Evolutionary conservation across 2,113 vertebrate species (phyloP).

Genomic region (Brachyistius frenatus): DNA sequence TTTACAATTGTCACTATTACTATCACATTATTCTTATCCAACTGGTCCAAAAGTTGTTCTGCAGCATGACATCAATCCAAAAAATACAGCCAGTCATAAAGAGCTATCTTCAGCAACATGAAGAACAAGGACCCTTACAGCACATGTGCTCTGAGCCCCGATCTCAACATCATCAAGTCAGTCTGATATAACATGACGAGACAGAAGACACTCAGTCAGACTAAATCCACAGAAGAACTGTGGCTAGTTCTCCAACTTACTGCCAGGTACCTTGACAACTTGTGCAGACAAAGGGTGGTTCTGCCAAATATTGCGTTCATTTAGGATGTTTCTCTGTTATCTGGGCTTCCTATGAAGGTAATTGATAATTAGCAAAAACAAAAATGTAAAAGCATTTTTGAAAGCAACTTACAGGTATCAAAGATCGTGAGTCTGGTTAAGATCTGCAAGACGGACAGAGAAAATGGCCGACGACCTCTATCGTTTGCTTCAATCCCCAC

Average conservation of each 20-base stretch:
- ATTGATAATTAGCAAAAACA: too few species aligned
- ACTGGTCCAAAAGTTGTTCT: neutral
- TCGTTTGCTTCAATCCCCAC: slow-evolving; percentile 32
- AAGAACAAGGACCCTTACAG: neutral
- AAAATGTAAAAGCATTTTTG: neutral
- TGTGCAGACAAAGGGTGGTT: neutral
- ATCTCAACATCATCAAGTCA: neutral
- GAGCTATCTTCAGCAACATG: neutral
- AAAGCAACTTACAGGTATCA: neutral
- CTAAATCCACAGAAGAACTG: neutral
- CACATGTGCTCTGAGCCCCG: slow-evolving; percentile 1
- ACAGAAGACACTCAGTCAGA: neutral
- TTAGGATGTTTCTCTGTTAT: neutral
- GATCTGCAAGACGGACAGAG: neutral
- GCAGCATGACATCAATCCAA: neutral
- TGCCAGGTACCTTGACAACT: neutral
- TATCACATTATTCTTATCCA: neutral
- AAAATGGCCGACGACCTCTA: slow-evolving; percentile 5
- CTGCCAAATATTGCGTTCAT: neutral
- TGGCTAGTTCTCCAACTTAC: neutral
- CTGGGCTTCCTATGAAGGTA: neutral
- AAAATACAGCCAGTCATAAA: neutral
- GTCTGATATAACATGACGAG: neutral
- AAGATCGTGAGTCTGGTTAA: neutral
- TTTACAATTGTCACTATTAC: too few species aligned